Base-by-base conservation (phyloP, 2,113 vertebrate species). In the Catharus bicknelli region DNA sequence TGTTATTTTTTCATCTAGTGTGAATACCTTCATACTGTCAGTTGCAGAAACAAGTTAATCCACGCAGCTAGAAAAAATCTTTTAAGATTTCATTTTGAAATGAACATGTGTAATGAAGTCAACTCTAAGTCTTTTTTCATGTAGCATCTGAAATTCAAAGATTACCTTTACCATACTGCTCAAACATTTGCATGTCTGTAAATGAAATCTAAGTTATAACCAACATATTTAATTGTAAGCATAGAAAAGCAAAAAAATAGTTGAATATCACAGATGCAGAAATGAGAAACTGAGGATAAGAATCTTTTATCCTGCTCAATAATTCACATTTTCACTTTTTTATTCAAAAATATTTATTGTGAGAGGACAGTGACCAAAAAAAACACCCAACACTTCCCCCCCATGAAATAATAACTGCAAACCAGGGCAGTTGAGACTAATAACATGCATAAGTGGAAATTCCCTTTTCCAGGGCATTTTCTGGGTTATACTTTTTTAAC, bases 371-470 rank as follows among this genome's bases (percentile, higher is more conserved):
- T 59, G 27, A 21, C 20, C 11, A 23, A 20, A 70, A 72, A 63
- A 34, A 21, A 5, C 0, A 3, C 5, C 5, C 7, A 42, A 36
- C 4, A 4, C 9, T 26, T 48, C 40, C 40, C 12, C 40, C 40
- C 40, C 40, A 36, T 3, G 30, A 68, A 80, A 51, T 48, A 14
- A 22, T 19, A 50, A 5, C 29, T 83, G 9, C 20, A 43, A 62
- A 66, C 4, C 32, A 87, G 50, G 53, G 2, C 17, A 58, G 69
- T 77, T 50, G 40, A 36, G 3, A 16, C 34, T 77, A 72, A 64
- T 67, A 66, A 18, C 17, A 26, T 5, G 7, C 48, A 12, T 20
- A 82, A 57, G 2, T 36, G 11, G 17, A 64, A 90, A 82, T 45
- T 66, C 6, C 14, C 2, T 68, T 86, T 81, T 51, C 30, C 9